Percentiles rank a stretch among this genome's conserved stretches.
These are phyloP conservation scores for Monarcha castaneiventris DNA, from an alignment of 2,113 vertebrate genomes.

Conservation along the genomic window DNA sequence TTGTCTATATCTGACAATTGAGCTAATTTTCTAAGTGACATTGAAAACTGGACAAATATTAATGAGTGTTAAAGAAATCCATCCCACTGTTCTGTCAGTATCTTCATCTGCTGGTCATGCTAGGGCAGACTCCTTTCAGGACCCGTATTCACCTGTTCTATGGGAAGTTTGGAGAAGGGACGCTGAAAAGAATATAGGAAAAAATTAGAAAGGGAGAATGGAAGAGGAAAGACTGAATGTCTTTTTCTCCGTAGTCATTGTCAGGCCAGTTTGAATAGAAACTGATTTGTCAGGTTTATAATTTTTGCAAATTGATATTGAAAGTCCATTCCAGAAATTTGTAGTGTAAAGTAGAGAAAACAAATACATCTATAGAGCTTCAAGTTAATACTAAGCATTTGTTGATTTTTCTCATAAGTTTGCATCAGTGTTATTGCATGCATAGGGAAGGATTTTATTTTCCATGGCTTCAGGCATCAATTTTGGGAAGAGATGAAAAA, in stretches of 20 bases:
- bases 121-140: background rate
- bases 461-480: background rate
- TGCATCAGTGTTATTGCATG: background rate
- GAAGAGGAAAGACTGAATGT: background rate
- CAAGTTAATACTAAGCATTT: background rate
- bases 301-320: background rate
- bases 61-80: background rate
- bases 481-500: background rate
- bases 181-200: background rate
- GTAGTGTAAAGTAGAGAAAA: background rate
- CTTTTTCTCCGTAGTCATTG: background rate
- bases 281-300: background rate
- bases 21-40: background rate
- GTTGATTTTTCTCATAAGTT: background rate
- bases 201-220: too few species aligned
- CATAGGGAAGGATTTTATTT: background rate
- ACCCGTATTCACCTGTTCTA: accelerated
- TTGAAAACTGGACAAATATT: background rate
- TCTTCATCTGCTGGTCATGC: background rate
- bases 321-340: background rate
- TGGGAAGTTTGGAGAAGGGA: background rate
- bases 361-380: background rate
- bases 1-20: background rate
- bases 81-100: background rate
- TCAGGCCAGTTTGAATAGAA: background rate